Conservation (phyloP, 2,113 vertebrate genomes). For the Tangachromis dhanisi region DNA sequence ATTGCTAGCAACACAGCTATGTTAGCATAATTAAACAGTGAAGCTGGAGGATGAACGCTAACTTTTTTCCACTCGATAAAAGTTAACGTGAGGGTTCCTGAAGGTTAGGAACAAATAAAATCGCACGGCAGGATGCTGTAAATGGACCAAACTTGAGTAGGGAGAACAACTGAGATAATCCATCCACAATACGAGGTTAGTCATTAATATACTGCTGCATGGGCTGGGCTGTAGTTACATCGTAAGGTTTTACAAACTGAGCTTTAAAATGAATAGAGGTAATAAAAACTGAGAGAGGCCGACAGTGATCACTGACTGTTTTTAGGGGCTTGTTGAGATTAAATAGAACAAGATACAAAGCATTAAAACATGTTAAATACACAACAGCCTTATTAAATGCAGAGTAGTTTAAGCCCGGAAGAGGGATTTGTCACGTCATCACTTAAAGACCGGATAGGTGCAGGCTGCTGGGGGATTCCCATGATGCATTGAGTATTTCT, state of each 20-base stretch:
- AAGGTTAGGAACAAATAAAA: accelerated
- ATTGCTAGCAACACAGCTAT: too few species aligned
- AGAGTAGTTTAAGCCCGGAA: background rate
- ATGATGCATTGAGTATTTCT: too few species aligned
- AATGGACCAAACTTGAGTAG: background rate
- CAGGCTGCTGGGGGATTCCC: too few species aligned
- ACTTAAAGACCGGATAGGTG: background rate
- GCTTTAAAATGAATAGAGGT: accelerated
- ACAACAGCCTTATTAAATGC: background rate
- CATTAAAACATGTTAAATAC: background rate
- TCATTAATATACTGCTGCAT: accelerated
- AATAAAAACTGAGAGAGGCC: accelerated
- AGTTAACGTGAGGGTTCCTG: accelerated
- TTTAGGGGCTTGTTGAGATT: background rate
- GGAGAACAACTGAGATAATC: background rate
- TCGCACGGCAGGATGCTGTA: too few species aligned
- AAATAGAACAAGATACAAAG: accelerated
- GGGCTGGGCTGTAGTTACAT: background rate
- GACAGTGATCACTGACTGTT: background rate
- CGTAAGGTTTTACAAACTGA: accelerated
- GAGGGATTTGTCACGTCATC: background rate
- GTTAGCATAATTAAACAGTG: too few species aligned
- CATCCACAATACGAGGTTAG: background rate
- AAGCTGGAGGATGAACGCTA: too few species aligned
- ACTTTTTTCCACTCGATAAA: too few species aligned